Base-by-base conservation (phyloP, 2,888 invertebrate species). In the Tipula confusa region DNA sequence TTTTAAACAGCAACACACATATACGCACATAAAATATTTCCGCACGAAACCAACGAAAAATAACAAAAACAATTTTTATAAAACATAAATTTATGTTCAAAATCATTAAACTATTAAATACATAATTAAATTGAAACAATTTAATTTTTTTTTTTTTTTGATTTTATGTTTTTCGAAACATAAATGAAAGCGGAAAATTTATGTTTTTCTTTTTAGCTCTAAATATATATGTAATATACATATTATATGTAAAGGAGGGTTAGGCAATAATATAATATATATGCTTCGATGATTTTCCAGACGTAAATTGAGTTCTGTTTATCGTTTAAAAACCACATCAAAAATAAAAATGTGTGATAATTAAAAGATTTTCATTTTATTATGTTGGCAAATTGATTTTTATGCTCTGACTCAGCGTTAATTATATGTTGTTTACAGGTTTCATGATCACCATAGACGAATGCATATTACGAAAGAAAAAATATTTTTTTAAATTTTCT, bases 21-120 rank as follows among this genome's bases (percentile, higher is more conserved):
- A 43, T n/a, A 43, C 9, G 24, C 9, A 64, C 24, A 64, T 11
- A 64, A 24, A 48, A 15, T 64, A 24, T 64, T 64, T 64, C 64
- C 24, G 11, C 64, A 24, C 64, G 24, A 64, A 24, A 18, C 24
- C 1, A 64, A 64, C 2, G 24, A 64, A 64, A 64, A 64, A 64
- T 9, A 64, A 24, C n/a, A 64, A 9, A 64, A 38, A 64, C n/a
- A n/a, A n/a, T n/a, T n/a, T n/a, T n/a, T n/a, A 64, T 64, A 64
- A 64, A 64, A 64, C 64, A 64, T 64, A 64, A 64, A 64, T 64
- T 64, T 64, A 64, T 64, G 64, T 64, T 64, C 64, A 64, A 64
- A 64, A 64, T 64, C 64, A 64, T 64, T 64, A 64, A 64, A 64
- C 64, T 64, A 64, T 64, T 64, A 64, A 64, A 64, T 64, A 64